Percentiles rank a stretch among this genome's conserved stretches.
phyloP scores from a whole-genome alignment of 1,140 invertebrate genomes.

The Habropoda laboriosa region DNA sequence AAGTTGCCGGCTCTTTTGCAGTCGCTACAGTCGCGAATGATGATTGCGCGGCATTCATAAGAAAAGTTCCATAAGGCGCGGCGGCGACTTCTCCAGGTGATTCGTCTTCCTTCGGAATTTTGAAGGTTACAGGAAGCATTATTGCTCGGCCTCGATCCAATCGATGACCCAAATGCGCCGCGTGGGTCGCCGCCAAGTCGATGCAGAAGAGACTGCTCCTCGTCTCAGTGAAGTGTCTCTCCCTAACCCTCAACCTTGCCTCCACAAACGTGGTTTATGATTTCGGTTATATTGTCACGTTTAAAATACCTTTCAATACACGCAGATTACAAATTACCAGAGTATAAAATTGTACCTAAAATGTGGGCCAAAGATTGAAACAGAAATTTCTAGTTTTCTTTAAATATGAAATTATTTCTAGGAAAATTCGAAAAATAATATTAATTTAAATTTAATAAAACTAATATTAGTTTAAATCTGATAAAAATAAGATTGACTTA shows the following conservation, averaged over 20 bases:
- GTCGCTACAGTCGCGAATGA: neutral
- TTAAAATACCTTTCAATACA: too few species aligned
- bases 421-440: too few species aligned
- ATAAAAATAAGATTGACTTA: too few species aligned
- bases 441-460: too few species aligned
- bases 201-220: constrained; percentile 35
- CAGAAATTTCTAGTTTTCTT: too few species aligned
- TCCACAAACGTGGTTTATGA: neutral
- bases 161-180: constrained; percentile 63
- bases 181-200: constrained; percentile 56
- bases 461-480: too few species aligned
- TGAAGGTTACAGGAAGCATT: constrained; percentile 29
- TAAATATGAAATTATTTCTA: too few species aligned
- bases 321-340: too few species aligned
- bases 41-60: neutral
- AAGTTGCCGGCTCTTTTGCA: neutral
- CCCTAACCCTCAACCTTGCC: neutral
- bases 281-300: neutral
- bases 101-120: constrained; percentile 18
- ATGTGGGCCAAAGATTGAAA: too few species aligned
- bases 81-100: neutral
- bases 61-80: neutral
- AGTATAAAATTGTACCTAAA: too few species aligned
- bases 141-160: constrained; percentile 25
- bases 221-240: constrained; percentile 34